Conservation (phyloP, 2,797 vertebrate genomes). For the Cyprinella venusta region DNA sequence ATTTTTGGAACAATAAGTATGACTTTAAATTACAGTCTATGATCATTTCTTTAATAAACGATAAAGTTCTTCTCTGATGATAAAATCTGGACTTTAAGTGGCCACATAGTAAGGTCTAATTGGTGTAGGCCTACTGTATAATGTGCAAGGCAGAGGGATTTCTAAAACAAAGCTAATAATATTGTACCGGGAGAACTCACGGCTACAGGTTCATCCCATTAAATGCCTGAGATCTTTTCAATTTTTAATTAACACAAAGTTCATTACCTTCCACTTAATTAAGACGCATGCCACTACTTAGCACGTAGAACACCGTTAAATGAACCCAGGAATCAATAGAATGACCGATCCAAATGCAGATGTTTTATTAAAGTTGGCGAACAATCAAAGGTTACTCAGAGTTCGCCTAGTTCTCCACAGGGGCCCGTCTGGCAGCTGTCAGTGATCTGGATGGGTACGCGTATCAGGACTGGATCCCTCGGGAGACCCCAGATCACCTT, state of each 20-base stretch:
- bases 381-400: slow-evolving; percentile 58
- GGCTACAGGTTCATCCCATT: slow-evolving; percentile 3
- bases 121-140: neutral
- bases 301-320: slow-evolving; percentile 39
- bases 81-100: neutral
- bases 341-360: slow-evolving; percentile 26
- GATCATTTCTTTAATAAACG: neutral
- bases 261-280: slow-evolving; percentile 46
- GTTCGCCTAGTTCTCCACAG: slow-evolving; percentile 76
- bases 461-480: slow-evolving; percentile 82
- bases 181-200: neutral
- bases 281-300: slow-evolving; percentile 37
- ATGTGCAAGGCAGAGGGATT: neutral
- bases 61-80: neutral
- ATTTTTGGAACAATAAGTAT: neutral
- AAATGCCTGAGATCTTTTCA: neutral
- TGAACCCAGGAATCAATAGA: slow-evolving; percentile 44
- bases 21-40: neutral
- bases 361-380: slow-evolving; percentile 28
- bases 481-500: slow-evolving; percentile 79
- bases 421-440: slow-evolving; percentile 67
- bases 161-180: neutral
- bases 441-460: slow-evolving; percentile 82
- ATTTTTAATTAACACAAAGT: neutral
- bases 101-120: neutral